Conservation (phyloP, 2,888 invertebrate genomes). For the Acleris emargana region DNA sequence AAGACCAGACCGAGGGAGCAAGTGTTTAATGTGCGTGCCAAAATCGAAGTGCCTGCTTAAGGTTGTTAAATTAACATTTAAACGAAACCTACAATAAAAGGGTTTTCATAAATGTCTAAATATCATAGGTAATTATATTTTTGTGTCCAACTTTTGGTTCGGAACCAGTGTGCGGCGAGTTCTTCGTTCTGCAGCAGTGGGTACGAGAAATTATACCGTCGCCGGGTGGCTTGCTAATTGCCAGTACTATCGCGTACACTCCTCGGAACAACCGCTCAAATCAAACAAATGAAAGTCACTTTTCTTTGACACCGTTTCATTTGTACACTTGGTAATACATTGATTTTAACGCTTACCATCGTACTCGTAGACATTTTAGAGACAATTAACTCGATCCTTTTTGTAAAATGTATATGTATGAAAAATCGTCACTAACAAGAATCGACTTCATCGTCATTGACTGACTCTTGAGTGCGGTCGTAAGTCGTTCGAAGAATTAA, state of each 20-base stretch:
- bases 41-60: no score
- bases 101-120: neutral
- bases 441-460: no score
- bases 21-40: no score
- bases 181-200: slow-evolving; percentile 74
- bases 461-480: neutral
- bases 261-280: slow-evolving; percentile 32
- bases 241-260: slow-evolving; percentile 40
- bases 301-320: slow-evolving; percentile 25
- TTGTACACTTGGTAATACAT: neutral
- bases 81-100: neutral
- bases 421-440: no score
- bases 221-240: slow-evolving; percentile 46
- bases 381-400: no score
- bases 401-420: no score
- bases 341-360: no score
- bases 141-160: slow-evolving; percentile 26
- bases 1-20: no score
- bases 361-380: no score
- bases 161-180: slow-evolving; percentile 54
- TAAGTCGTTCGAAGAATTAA: neutral
- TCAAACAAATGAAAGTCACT: slow-evolving; percentile 43
- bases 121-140: neutral
- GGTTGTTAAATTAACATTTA: no score
- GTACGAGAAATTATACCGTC: slow-evolving; percentile 69